Evolutionary conservation across 2,888 invertebrate species (phyloP), one percentile per base, ranked within the genome.

Genomic region (Nemapogon koenigi): DNA sequence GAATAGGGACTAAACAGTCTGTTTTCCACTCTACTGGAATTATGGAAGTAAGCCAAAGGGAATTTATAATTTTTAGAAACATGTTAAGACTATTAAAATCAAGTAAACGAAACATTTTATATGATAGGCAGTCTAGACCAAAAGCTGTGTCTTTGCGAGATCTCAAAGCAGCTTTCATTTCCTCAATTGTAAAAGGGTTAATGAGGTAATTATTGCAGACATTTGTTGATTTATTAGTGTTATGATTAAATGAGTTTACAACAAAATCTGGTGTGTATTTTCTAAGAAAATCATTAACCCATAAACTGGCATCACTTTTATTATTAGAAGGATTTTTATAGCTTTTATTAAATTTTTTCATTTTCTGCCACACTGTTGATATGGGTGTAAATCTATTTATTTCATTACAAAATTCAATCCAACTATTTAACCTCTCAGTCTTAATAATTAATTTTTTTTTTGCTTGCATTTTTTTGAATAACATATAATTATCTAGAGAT

Each of bases 381-480:
- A 43, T 29, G 28, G 43, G 38, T 35, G 45, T 43, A 14, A 26
- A 29, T 38, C 44, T 43, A 35, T 45, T 46, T 32, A 46, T 43
- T 16, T 19, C 40, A 32, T 11, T 22, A 38, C 41, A 46, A 16
- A 44, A 25, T n/a, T 37, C 40, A 7, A 39, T 19, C 46, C 44
- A 46, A 16, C 37, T 29, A 17, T 26, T 37, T 11, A 15, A 41
- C 16, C 39, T 44, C 27, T 39, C 28, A 8, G 41, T 35, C 14
- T 38, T 39, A 18, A 45, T 27, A 16, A 35, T 39, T 6, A 22
- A 18, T 17, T 46, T 46, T 32, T 46, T 43, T 16, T 22, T 13
- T 26, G 43, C 43, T 29, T 44, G 37, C 11, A 40, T 2, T 38
- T 32, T 46, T 41, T 46, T 46, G 38, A 45, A 44, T n/a, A 37